These are phyloP conservation scores for Emydoidea blandingii DNA, from an alignment of 2,797 vertebrate species.

Conservation along the genomic window DNA sequence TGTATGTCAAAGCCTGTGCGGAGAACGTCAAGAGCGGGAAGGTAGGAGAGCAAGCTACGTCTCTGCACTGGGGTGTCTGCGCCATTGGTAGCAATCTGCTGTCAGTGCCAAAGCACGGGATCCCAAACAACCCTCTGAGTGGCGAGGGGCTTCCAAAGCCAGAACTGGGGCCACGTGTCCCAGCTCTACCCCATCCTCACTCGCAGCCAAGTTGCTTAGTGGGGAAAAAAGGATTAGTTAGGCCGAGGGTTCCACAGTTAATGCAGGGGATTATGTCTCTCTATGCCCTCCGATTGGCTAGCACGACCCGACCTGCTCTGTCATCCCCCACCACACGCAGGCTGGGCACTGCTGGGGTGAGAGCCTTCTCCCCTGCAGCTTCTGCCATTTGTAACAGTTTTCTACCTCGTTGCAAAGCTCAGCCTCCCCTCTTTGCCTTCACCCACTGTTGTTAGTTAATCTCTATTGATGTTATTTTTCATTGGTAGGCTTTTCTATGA, in stretches of 20 bases:
- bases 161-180: not conserved
- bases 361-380: not conserved
- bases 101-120: not conserved
- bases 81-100: too few species aligned
- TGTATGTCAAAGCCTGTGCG: slow-evolving; percentile 86
- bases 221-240: not conserved
- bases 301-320: too few species aligned
- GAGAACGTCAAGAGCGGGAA: slow-evolving; percentile 92
- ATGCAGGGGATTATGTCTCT: not conserved
- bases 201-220: not conserved
- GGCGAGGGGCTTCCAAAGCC: not conserved
- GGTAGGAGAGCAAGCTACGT: slow-evolving; percentile 72
- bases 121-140: not conserved
- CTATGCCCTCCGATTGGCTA: too few species aligned
- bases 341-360: not conserved
- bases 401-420: not conserved
- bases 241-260: not conserved
- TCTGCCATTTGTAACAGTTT: not conserved
- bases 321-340: not conserved
- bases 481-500: not conserved
- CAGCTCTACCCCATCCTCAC: not conserved
- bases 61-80: not conserved
- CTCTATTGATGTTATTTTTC: not conserved
- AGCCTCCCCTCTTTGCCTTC: not conserved
- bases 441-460: not conserved